Conservation (phyloP, 2,797 vertebrate genomes). For the Rousettus madagascariensis region DNA sequence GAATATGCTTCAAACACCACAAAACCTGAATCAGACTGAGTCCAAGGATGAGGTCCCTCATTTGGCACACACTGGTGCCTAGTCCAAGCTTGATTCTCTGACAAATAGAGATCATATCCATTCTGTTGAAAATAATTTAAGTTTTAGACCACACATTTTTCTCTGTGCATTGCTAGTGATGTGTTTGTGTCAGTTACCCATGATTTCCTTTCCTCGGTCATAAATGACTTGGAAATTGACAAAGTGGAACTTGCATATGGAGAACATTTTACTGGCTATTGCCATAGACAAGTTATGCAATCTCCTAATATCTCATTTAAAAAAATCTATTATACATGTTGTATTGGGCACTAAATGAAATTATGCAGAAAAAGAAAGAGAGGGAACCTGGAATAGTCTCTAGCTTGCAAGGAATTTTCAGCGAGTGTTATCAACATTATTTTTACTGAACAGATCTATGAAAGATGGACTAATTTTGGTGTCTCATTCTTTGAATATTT, state of each 20-base stretch:
- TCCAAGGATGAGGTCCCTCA: neutral
- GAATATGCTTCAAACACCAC: neutral
- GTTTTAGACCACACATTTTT: neutral
- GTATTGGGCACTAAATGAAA: neutral
- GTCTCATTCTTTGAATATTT: neutral
- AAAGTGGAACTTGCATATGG: neutral
- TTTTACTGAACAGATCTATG: neutral
- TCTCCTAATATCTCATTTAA: neutral
- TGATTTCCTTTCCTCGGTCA: neutral
- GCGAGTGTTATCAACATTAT: neutral
- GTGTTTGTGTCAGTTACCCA: neutral
- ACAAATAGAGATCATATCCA: neutral
- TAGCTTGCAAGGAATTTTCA: neutral
- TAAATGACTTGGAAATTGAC: neutral
- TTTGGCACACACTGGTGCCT: too few relatives aligned
- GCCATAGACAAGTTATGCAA: neutral
- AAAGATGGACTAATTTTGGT: neutral
- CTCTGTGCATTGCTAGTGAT: neutral
- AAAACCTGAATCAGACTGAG: neutral
- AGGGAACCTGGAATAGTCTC: neutral
- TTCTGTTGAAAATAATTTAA: neutral
- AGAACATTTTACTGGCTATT: neutral
- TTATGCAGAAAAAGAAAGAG: neutral
- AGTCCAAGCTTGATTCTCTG: neutral
- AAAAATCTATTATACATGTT: neutral